Evolutionary conservation across 92 coral and sea anemone genomes (phyloP), one percentile per base, ranked within the genome.

Genomic region (Heliopora coerulea): DNA sequence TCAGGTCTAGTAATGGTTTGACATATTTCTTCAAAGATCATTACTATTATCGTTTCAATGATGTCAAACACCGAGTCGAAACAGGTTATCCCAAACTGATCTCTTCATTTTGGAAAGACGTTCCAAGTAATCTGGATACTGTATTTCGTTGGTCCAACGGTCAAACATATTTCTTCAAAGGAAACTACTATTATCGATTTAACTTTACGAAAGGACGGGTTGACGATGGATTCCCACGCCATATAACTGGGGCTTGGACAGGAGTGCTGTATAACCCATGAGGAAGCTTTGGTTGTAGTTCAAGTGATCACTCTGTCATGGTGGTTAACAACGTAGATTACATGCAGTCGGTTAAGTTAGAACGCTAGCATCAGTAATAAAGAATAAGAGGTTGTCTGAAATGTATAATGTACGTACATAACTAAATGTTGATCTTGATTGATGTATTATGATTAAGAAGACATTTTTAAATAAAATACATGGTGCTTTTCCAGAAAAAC

Each of bases 111-210:
- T 89, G 96, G 96, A 85, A 72, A 37, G 97, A 96, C 40, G 82
- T 91, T 0, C 97, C 97, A 0, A 37, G 65, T 72, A 57, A 83
- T 60, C 74, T 89, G 66, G 97, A 91, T 75, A 65, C 97, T 0
- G 97, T 89, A 64, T 82, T 86, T 50, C 59, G 80, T 6, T 77
- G 85, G 78, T 66, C 83, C 9, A 62, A 85, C 70, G 86, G 84
- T 12, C 83, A 84, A 44, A 83, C 88, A 18, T 88, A 88, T 80
- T 88, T 91, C 83, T 91, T 91, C 80, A 88, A 86, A 72, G 91
- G 82, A 72, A 88, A 86, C 89, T 73, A 73, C 81, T 86, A 81
- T 84, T 91, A 91, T 78, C n/a, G 52, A 46, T 46, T 6, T n/a
- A 46, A 46, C 17, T 46, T 46, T 15, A 78, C 65, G 19, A 70